Percentiles rank a stretch among this genome's conserved stretches.
Evolutionary conservation across 2,113 vertebrate species (phyloP).

Genomic region (Macroglossus sobrinus): DNA sequence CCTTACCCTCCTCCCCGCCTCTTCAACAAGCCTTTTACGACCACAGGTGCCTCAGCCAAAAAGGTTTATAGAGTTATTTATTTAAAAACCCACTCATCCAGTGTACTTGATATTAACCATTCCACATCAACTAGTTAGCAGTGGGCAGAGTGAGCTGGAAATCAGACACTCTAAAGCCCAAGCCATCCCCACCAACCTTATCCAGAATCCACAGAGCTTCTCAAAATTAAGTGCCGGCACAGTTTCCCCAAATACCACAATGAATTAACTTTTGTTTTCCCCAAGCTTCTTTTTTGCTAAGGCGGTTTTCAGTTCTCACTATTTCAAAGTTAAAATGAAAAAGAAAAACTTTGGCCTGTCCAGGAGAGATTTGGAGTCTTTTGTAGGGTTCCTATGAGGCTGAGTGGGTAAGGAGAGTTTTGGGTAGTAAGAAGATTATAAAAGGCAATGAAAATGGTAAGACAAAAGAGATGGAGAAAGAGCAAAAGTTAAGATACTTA

Average conservation of each 20-base stretch:
- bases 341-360: not conserved
- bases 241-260: not conserved
- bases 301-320: not conserved
- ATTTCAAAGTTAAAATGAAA: not conserved
- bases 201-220: not conserved
- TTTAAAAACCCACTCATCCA: not conserved
- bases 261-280: not conserved
- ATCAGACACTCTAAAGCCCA: not conserved
- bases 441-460: not conserved
- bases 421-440: not conserved
- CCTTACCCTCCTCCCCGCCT: not conserved
- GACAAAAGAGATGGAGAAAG: not conserved
- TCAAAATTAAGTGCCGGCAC: not conserved
- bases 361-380: not conserved
- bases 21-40: not conserved
- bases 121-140: rapidly evolving
- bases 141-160: not conserved
- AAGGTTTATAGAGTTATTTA: not conserved
- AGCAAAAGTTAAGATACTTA: not conserved
- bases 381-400: not conserved
- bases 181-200: not conserved
- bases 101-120: not conserved
- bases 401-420: not conserved
- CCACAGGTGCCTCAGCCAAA: not conserved
- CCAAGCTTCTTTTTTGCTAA: not conserved